Conservation (phyloP, 2,113 vertebrate species). For the Coreoperca whiteheadi region DNA sequence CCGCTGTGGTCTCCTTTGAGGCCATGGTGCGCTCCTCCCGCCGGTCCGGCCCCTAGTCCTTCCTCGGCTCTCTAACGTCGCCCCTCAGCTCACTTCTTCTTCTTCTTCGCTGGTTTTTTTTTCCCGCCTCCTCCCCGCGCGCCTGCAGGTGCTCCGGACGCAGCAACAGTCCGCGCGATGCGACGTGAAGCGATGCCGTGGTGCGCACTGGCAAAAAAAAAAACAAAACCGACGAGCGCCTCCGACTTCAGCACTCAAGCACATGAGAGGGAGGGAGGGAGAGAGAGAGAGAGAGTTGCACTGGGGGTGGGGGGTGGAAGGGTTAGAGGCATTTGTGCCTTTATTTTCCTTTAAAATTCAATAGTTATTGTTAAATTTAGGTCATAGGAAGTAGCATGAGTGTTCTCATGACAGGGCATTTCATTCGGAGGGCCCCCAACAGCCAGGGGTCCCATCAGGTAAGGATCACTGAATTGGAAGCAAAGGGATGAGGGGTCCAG, state of each 20-base stretch:
- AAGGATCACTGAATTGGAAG: neutral
- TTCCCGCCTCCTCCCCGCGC: neutral
- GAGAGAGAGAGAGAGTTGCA: neutral
- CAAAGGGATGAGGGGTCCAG: neutral
- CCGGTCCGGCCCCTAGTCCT: conserved; percentile 53
- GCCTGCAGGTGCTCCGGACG: conserved; percentile 51
- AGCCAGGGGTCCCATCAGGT: neutral
- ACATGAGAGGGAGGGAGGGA: conserved; percentile 11
- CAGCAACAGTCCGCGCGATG: conserved; percentile 61
- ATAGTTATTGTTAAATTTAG: neutral
- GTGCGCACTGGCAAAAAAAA: conserved; percentile 71
- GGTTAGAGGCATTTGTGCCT: conserved; percentile 16
- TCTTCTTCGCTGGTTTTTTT: neutral
- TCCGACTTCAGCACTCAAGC: conserved; percentile 49
- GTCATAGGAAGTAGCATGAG: too few species aligned
- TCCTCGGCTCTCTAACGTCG: conserved; percentile 31
- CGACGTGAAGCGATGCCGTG: conserved; percentile 40
- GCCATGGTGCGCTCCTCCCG: conserved; percentile 78
- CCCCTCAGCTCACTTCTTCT: neutral
- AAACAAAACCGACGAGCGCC: conserved; percentile 62
- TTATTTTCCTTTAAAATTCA: neutral
- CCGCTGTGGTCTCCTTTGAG: conserved; percentile 74
- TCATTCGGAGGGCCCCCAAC: neutral
- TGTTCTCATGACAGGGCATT: neutral
- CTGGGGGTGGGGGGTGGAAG: neutral